A percentile compares a stretch with the other conserved stretches of the same genome.
phyloP scores from a whole-genome alignment of 2,888 invertebrate genomes.

The Drepanosiphum platanoidis region DNA sequence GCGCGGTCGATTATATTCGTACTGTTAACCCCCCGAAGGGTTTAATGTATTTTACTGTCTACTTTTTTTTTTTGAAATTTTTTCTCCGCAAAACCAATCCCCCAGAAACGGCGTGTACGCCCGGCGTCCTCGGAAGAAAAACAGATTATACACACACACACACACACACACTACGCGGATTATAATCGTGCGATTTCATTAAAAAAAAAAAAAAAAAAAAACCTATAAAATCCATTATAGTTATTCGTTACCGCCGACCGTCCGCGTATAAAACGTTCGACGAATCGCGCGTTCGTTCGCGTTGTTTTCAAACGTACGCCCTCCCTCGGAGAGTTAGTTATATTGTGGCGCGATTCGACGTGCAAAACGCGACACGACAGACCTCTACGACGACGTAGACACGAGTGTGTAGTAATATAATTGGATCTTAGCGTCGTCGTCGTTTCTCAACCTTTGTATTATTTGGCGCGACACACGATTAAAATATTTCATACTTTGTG shows the following conservation, averaged over 20 bases:
- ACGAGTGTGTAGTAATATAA: no score
- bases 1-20: conserved; percentile 26
- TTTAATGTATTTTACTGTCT: not conserved
- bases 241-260: not conserved
- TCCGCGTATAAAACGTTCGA: not conserved
- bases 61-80: not conserved
- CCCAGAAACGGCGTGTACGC: not conserved
- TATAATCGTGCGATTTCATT: not conserved
- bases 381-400: no score
- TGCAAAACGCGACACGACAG: no score
- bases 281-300: not conserved
- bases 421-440: no score
- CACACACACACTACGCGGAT: not conserved
- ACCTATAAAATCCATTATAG: not conserved
- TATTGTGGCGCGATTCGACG: no score
- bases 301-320: no score
- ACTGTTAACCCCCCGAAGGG: conserved; percentile 25
- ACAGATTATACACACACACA: no score
- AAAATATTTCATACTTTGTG: no score
- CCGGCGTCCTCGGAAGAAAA: not conserved
- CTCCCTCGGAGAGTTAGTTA: no score
- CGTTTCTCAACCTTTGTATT: no score
- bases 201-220: no score
- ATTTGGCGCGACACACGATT: no score
- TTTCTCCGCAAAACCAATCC: not conserved